Evolutionary conservation across 2,888 invertebrate species (phyloP), one percentile per base, ranked within the genome.

Genomic region (Caenorhabditis panamensis): DNA sequence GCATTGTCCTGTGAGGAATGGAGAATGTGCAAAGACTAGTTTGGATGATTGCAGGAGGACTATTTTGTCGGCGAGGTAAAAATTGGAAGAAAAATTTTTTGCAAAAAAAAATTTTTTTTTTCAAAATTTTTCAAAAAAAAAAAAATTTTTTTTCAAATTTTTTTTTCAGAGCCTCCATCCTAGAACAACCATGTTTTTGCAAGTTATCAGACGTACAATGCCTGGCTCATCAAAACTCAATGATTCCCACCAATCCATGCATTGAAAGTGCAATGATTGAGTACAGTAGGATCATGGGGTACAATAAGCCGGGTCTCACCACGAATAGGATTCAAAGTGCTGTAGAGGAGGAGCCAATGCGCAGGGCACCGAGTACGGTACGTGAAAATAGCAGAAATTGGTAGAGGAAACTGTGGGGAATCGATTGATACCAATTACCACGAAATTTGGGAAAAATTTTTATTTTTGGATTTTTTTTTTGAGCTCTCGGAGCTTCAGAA

Each of bases 101-200:
- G 4, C 31, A 9, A 31, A 31, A 6, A 9, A 58, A 61, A 49
- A n/a, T n/a, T n/a, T n/a, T n/a, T n/a, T n/a, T n/a, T n/a, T n/a
- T n/a, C n/a, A n/a, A n/a, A n/a, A n/a, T n/a, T n/a, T n/a, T n/a
- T n/a, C n/a, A n/a, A n/a, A n/a, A n/a, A n/a, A n/a, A n/a, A n/a
- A n/a, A n/a, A n/a, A n/a, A n/a, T n/a, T n/a, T n/a, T n/a, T n/a
- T n/a, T n/a, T n/a, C n/a, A n/a, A n/a, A n/a, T n/a, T 24, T 44
- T 37, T 47, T 64, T 22, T 80, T 84, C 41, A 81, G 89, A 61
- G 90, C 87, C 16, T 88, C 88, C 1, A 66, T 80, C 16, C 83
- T 90, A n/a, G 90, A 90, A 63, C 84, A 84, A 64, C 87, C 88
- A 1, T 90, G 90, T 68, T 85, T 83, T 73, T 90, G 90, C 59